Conservation (phyloP, 2,113 vertebrate genomes). For the Lamprotornis superbus region DNA sequence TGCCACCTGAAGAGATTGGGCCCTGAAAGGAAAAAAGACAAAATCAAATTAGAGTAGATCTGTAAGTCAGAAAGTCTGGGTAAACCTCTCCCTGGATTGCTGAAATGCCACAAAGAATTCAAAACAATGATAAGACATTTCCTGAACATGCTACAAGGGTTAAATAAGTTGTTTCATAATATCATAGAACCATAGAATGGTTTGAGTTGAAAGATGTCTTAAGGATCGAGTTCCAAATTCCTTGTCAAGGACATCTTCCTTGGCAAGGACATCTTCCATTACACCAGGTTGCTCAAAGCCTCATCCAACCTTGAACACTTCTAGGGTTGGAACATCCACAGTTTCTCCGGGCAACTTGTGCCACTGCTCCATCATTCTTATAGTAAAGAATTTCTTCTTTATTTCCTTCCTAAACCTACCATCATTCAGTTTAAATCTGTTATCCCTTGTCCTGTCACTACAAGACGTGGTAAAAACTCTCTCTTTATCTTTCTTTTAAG, state of each 20-base stretch:
- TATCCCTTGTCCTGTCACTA: background rate
- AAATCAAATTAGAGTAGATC: background rate
- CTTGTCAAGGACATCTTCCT: background rate
- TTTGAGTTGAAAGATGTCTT: background rate
- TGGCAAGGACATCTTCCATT: background rate
- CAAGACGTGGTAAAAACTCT: background rate
- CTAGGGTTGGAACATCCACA: background rate
- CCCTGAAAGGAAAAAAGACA: background rate
- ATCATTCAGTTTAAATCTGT: background rate
- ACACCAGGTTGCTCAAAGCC: background rate
- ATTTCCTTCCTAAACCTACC: background rate
- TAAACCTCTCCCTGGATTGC: background rate
- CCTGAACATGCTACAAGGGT: accelerated
- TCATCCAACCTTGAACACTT: background rate
- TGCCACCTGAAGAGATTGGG: background rate
- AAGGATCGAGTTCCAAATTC: background rate
- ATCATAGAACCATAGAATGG: background rate
- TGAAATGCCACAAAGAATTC: background rate
- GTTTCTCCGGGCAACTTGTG: background rate
- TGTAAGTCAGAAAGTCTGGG: background rate
- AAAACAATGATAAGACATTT: background rate
- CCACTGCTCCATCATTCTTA: background rate
- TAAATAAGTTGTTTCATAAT: background rate
- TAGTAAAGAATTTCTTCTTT: background rate
- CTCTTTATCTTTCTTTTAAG: background rate